A percentile compares a stretch with the other conserved stretches of the same genome.
Conservation (phyloP, 2,797 vertebrate genomes). For the Anabas testudineus region DNA sequence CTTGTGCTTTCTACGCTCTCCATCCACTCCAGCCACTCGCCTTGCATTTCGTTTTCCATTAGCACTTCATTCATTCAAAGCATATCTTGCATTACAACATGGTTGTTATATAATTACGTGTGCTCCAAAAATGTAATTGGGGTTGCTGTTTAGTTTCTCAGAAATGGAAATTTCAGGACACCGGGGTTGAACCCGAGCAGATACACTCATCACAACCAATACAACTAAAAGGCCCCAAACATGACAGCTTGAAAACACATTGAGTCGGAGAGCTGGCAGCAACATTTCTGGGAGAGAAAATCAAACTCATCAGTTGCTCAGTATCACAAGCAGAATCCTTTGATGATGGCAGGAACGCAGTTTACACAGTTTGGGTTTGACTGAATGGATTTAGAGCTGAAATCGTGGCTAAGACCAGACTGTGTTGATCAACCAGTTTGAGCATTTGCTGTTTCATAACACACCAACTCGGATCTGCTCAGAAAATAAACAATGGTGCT, state of each 20-base stretch:
- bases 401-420: constrained; percentile 24
- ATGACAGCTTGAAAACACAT: constrained; percentile 44
- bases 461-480: constrained; percentile 23
- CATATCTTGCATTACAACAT: too few species aligned
- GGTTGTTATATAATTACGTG: too few species aligned
- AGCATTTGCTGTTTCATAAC: constrained; percentile 23
- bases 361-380: constrained; percentile 41
- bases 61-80: too few species aligned
- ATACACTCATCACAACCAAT: constrained; percentile 23
- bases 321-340: constrained; percentile 35
- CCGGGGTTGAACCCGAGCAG: constrained; percentile 4
- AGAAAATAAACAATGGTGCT: constrained; percentile 22
- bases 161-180: too few species aligned
- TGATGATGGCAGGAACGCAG: constrained; percentile 33
- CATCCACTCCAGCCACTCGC: too few species aligned
- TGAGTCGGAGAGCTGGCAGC: constrained; percentile 41
- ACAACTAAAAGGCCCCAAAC: constrained; percentile 30
- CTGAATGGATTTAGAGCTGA: constrained; percentile 19
- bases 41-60: too few species aligned
- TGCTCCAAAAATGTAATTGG: too few species aligned
- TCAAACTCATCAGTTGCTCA: constrained; percentile 36
- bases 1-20: too few species aligned
- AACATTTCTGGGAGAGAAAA: constrained; percentile 26
- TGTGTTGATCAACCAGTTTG: constrained; percentile 14
- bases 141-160: too few species aligned